These are phyloP conservation scores for Elgonia sp. DNA, from an alignment of 2,888 invertebrate species.

Conservation along the genomic window DNA sequence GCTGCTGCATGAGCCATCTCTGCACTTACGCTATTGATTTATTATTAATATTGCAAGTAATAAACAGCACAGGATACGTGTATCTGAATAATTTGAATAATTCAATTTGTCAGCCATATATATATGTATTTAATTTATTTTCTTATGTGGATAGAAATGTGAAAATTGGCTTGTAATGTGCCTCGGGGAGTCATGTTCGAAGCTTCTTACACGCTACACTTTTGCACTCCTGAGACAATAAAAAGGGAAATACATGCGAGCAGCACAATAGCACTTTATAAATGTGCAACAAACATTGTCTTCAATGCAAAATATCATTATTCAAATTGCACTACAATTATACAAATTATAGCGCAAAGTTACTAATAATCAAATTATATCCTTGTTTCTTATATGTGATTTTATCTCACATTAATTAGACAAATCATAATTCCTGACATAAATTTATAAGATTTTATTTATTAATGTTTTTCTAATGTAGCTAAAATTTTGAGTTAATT, in stretches of 20 bases:
- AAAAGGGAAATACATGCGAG: conserved; percentile 5
- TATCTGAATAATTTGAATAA: not conserved
- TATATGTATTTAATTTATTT: conserved; percentile 13
- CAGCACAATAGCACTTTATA: conserved; percentile 15
- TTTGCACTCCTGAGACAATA: conserved; percentile 18
- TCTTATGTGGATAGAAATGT: conserved; percentile 8
- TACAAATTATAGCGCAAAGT: not conserved
- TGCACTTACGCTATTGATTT: no score
- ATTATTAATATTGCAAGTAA: not conserved
- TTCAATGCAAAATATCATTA: not conserved
- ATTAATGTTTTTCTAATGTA: no score
- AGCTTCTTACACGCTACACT: conserved; percentile 10
- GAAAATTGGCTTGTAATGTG: conserved; percentile 38
- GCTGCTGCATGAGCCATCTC: no score
- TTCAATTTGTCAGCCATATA: not conserved
- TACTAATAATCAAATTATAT: not conserved
- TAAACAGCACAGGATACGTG: not conserved
- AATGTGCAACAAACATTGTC: conserved; percentile 19
- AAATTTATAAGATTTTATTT: no score
- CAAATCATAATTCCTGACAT: no score
- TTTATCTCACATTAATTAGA: no score
- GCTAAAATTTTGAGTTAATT: no score
- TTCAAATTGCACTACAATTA: not conserved
- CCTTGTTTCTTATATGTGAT: no score
- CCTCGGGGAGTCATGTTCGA: conserved; percentile 22